These are phyloP conservation scores for Ramazzottius varieornatus DNA, from an alignment of 2,888 invertebrate genomes.

Conservation along the genomic window DNA sequence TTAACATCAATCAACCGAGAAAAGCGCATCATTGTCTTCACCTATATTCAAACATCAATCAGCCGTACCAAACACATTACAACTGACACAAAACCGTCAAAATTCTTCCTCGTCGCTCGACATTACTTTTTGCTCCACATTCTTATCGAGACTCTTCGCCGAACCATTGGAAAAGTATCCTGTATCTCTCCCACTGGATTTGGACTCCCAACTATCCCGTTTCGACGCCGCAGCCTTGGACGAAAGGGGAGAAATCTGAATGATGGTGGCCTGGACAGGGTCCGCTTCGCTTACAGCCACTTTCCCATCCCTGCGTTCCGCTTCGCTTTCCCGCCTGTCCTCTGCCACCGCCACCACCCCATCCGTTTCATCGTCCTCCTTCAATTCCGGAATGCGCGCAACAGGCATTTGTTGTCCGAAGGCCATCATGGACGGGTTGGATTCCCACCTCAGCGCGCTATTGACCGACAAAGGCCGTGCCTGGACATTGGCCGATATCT, in stretches of 20 bases:
- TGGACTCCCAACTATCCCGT: neutral
- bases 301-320: no score
- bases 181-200: neutral
- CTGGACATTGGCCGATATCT: neutral
- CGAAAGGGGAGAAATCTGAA: neutral
- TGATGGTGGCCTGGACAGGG: neutral
- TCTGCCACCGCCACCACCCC: neutral
- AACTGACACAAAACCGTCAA: no score
- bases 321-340: no score
- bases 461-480: neutral
- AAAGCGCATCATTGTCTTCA: neutral
- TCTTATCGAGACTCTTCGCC: neutral
- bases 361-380: neutral
- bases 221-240: neutral
- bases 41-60: no score
- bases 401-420: neutral
- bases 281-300: neutral
- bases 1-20: neutral
- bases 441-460: neutral
- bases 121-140: neutral
- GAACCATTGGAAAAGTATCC: constrained; percentile 1
- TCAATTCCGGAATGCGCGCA: neutral
- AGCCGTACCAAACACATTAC: no score
- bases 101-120: no score
- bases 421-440: neutral